These are phyloP conservation scores for Coelopa frigida DNA, from an alignment of 1,140 invertebrate species.

Conservation along the genomic window DNA sequence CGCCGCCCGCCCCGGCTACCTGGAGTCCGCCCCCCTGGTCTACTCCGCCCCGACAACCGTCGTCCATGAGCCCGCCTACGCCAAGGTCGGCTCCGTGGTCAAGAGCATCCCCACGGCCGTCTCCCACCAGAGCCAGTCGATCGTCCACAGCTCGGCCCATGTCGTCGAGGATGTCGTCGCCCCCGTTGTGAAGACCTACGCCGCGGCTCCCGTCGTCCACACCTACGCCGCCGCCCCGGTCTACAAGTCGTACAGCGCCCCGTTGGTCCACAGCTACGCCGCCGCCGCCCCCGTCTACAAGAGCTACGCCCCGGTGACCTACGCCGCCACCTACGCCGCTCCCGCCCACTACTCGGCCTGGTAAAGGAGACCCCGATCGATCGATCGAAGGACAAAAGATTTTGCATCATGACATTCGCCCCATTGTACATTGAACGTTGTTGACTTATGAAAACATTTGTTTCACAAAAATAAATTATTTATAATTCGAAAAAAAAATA, in stretches of 20 bases:
- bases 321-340: slow-evolving; percentile 15
- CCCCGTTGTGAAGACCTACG: slow-evolving; percentile 10
- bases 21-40: slow-evolving; percentile 6
- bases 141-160: slow-evolving; percentile 8
- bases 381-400: too few relatives aligned
- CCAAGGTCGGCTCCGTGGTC: slow-evolving; percentile 35
- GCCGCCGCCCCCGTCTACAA: slow-evolving; percentile 1
- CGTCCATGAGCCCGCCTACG: slow-evolving; percentile 29
- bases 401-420: too few relatives aligned
- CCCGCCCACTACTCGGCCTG: slow-evolving; percentile 18
- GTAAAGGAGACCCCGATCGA: slow-evolving; percentile 24
- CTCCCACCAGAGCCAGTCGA: slow-evolving; percentile 40
- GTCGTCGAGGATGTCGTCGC: slow-evolving; percentile 1
- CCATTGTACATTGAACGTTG: too few relatives aligned
- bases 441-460: too few relatives aligned
- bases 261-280: slow-evolving; percentile 23
- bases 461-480: too few relatives aligned
- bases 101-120: slow-evolving; percentile 45
- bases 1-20: slow-evolving; percentile 2
- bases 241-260: slow-evolving; percentile 13
- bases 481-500: too few relatives aligned
- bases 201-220: slow-evolving; percentile 12
- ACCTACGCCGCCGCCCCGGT: not conserved
- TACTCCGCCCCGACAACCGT: slow-evolving; percentile 13
- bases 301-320: slow-evolving; percentile 16